Conservation (phyloP, 2,113 vertebrate species). For the Oxyura jamaicensis region DNA sequence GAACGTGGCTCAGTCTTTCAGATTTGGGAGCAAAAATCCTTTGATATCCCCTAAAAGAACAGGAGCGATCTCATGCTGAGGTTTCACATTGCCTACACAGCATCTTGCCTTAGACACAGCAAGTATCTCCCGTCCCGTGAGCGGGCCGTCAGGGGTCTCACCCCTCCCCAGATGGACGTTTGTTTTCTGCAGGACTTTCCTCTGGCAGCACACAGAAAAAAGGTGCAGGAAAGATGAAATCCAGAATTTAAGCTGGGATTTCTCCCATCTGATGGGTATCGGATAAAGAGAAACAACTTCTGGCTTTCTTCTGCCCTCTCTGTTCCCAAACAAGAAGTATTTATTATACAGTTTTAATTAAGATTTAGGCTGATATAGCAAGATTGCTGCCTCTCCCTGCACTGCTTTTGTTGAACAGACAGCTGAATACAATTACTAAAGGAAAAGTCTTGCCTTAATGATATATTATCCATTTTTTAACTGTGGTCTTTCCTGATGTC, state of each 20-base stretch:
- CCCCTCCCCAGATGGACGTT: background rate
- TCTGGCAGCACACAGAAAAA: background rate
- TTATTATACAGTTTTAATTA: slow-evolving; percentile 33
- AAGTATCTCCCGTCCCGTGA: background rate
- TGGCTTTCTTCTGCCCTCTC: slow-evolving; percentile 15
- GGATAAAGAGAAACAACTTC: background rate
- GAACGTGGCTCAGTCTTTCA: background rate
- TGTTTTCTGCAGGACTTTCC: background rate
- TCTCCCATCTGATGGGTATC: slow-evolving; percentile 5
- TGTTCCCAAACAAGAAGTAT: slow-evolving; percentile 30
- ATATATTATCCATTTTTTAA: background rate
- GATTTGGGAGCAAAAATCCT: background rate
- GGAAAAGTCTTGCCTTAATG: slow-evolving; percentile 1
- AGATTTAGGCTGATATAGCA: slow-evolving; percentile 30
- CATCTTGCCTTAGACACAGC: background rate
- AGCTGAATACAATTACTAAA: slow-evolving; percentile 23
- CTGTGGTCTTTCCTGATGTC: background rate
- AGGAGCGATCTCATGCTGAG: background rate
- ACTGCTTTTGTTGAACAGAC: slow-evolving; percentile 19
- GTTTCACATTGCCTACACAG: background rate
- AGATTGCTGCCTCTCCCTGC: slow-evolving; percentile 36
- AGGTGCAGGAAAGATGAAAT: background rate
- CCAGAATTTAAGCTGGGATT: background rate
- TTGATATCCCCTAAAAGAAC: background rate
- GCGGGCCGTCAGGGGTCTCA: background rate